phyloP scores from a whole-genome alignment of 2,888 invertebrate species.

The Hyppa rectilinea region DNA sequence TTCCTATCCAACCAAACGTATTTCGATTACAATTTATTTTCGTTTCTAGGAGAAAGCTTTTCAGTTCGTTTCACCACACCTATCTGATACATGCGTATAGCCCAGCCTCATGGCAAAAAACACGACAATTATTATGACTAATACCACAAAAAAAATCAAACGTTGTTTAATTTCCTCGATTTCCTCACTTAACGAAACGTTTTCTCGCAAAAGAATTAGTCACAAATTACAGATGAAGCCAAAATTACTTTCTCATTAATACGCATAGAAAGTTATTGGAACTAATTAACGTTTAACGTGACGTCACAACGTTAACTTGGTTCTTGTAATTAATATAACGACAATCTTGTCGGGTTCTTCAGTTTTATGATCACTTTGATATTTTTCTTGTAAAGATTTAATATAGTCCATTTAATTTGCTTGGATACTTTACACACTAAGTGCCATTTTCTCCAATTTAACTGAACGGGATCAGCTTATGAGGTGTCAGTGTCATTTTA shows the following conservation, averaged over 20 bases:
- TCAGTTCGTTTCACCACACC: no score
- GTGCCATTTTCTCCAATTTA: no score
- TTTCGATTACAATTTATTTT: no score
- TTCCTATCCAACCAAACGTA: no score
- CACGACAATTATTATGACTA: no score
- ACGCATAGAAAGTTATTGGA: slow-evolving; percentile 29
- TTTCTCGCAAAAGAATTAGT: slow-evolving; percentile 8
- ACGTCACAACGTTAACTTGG: slow-evolving; percentile 18
- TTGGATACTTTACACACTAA: neutral
- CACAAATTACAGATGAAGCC: slow-evolving; percentile 20
- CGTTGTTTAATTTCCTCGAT: neutral
- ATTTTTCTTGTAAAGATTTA: neutral
- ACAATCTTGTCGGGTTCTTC: slow-evolving; percentile 29
- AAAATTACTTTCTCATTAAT: slow-evolving; percentile 28
- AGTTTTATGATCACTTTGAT: neutral
- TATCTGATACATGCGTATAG: no score
- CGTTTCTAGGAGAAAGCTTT: no score
- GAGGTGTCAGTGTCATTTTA: no score
- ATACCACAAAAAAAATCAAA: neutral
- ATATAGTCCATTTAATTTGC: neutral
- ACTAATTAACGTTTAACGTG: slow-evolving; percentile 30
- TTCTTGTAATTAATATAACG: slow-evolving; percentile 24
- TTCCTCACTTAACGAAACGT: neutral
- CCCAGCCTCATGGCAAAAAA: no score
- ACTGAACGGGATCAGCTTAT: no score